Base-by-base conservation (phyloP, 2,113 vertebrate species). In the Entomyzon cyanotis region DNA sequence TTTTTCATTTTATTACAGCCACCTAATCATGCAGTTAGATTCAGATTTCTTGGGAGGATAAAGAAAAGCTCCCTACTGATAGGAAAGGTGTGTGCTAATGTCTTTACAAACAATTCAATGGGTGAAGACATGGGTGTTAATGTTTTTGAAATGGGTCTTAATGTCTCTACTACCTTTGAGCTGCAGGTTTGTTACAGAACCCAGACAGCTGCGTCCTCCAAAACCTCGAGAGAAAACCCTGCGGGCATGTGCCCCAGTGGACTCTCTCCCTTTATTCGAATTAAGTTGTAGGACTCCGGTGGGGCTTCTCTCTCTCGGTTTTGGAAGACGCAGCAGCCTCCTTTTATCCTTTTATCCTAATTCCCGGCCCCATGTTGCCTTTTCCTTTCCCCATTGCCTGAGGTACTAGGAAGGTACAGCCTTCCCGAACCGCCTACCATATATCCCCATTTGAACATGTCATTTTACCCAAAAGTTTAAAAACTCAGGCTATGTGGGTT, bases 381-480 rank as follows among this genome's bases (percentile, higher is more conserved):
- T 64, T 46, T n/a, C 19, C 19, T 49, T n/a, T n/a, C 35, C 11
- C 24, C 41, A 1, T 50, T 41, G 24, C 15, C 12, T 15, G 60
- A 65, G 10, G 23, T 49, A 41, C 35, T 25, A 24, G 19, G 56
- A 41, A 58, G 20, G 30, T 11, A 58, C 35, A 24, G 35, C 15
- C 41, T 30, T 35, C 16, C 20, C 2, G 2, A 85, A 35, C 13
- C 0, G 0, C 9, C 20, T 35, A 27, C 21, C 20, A 42, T 16
- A 9, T 42, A 76, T 16, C 15, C 10, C 19, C 10, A 19, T 15
- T 49, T 28, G 42, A 75, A 56, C n/a, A 56, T 7, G 10, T 24
- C 1, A 13, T 58, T 67, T 67, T 35, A 42, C 42, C 31, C 42
- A 25, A 25, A 42, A 58, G 47, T 58, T 35, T 58, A 44, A 35